Base-by-base conservation (phyloP, 2,113 vertebrate genomes). In the Nothoprocta perdicaria region DNA sequence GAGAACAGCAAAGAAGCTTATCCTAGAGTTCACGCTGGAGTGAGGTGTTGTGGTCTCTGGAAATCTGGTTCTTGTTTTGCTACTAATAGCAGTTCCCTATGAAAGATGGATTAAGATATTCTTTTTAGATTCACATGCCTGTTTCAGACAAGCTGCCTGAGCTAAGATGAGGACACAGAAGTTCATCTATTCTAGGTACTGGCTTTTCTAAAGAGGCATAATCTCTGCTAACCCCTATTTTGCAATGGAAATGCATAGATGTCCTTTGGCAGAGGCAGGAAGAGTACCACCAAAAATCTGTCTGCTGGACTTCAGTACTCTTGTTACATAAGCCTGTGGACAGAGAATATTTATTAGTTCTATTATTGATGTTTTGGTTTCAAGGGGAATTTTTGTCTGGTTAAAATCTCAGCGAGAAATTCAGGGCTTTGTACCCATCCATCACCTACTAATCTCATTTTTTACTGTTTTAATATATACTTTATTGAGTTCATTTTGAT, bases 401-500 rank as follows among this genome's bases (percentile, higher is more conserved):
- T 71, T 66, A 83, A 58, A 29, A 92, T 16, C 53, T 66, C 23
- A 86, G n/a, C 78, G 65, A 94, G 74, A 92, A 94, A 86, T 84
- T 79, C 58, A 58, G 57, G 26, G 23, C 79, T 90, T 88, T 26
- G 74, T 68, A 82, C 19, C 11, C 53, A 92, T 92, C 55, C 50
- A 63, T 81, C 92, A 82, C 58, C 45, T 21, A 53, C 80, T 90
- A 80, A 90, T 86, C 45, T 81, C 10, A 77, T 78, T 88, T 92
- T 92, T 93, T 68, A 66, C 29, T 89, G 43, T 40, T 96, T 93
- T 91, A 93, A 84, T 88, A 93, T 58, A 68, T 33, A 12, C 48
- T 85, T 91, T 92, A 92, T 88, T 90, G 86, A 92, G 40, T 89
- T 84, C 22, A 41, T 93, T 93, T 92, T 95, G 93, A 96, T 95